Evolutionary conservation across 2,888 invertebrate species (phyloP).

Genomic region (Mythimna impura): DNA sequence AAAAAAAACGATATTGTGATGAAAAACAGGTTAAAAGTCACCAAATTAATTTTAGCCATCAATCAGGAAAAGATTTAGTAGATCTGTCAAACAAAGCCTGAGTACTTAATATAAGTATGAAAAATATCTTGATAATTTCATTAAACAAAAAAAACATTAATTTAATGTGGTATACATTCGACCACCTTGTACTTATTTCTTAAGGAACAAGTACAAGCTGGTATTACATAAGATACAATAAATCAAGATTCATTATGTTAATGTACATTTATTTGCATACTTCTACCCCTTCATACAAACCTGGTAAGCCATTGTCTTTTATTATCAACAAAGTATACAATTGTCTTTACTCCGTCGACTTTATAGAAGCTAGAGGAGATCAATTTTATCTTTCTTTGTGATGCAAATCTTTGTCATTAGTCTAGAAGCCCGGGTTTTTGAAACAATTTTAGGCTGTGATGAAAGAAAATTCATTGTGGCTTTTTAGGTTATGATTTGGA

Average conservation of each 20-base stretch:
- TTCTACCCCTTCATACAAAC: constrained; percentile 47
- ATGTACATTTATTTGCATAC: constrained; percentile 53
- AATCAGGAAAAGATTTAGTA: too few species aligned
- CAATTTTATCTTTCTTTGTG: constrained; percentile 57
- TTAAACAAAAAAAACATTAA: too few species aligned
- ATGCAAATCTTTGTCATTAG: constrained; percentile 58
- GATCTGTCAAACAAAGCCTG: too few species aligned
- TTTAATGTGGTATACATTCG: neutral
- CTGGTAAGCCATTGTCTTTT: constrained; percentile 50
- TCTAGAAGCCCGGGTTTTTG: constrained; percentile 36
- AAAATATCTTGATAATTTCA: too few species aligned
- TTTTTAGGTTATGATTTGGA: constrained; percentile 25
- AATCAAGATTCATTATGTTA: constrained; percentile 59
- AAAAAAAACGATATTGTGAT: too few species aligned
- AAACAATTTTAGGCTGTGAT: constrained; percentile 23
- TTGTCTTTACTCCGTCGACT: constrained; percentile 44
- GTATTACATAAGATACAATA: constrained; percentile 33
- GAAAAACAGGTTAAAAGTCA: too few species aligned
- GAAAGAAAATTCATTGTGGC: constrained; percentile 18
- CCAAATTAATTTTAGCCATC: too few species aligned
- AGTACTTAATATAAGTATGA: too few species aligned
- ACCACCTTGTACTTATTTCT: constrained; percentile 44
- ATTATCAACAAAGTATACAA: constrained; percentile 48
- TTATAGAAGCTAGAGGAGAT: constrained; percentile 46
- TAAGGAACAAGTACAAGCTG: neutral